Percentiles rank a stretch among this genome's conserved stretches.
These are phyloP conservation scores for Armadillidium nasatum DNA, from an alignment of 1,140 invertebrate species.

Conservation along the genomic window DNA sequence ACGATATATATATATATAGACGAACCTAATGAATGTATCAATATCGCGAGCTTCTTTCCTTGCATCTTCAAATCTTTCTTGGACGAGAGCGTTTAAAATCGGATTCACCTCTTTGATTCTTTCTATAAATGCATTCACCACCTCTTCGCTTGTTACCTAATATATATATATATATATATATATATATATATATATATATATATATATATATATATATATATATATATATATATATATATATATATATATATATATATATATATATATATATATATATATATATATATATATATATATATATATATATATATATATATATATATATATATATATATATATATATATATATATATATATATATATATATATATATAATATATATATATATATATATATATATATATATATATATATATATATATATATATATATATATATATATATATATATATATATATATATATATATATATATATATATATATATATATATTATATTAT, in stretches of 20 bases:
- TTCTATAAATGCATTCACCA: not conserved
- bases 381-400: no score
- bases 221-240: conserved; percentile 3
- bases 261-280: not conserved
- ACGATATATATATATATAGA: not conserved
- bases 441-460: no score
- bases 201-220: conserved; percentile 11
- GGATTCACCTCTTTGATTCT: not conserved
- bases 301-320: not conserved
- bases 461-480: no score
- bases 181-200: conserved; percentile 3
- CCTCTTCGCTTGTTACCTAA: not conserved
- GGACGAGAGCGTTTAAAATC: not conserved
- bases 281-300: not conserved
- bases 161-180: conserved; percentile 12
- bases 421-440: no score
- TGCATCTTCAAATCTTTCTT: not conserved
- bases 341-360: not conserved
- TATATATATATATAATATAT: not conserved
- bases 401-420: no score
- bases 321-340: not conserved
- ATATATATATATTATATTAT: no score
- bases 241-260: not conserved
- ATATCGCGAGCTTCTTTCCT: not conserved
- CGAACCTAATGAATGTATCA: not conserved